These are phyloP conservation scores for Drosophila rhopaloa DNA, from an alignment of 1,140 invertebrate genomes.

Conservation along the genomic window DNA sequence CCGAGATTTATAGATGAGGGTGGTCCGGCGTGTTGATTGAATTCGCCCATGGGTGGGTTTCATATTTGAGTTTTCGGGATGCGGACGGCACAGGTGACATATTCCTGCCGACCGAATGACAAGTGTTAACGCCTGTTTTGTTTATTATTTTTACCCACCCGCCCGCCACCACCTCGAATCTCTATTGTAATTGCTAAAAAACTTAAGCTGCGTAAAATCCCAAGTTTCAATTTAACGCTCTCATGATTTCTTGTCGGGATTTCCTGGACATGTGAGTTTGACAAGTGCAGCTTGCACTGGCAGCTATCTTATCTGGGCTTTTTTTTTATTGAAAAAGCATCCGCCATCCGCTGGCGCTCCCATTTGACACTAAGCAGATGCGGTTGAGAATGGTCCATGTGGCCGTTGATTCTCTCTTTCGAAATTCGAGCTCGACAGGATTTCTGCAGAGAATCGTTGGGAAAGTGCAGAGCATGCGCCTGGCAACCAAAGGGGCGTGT, in stretches of 20 bases:
- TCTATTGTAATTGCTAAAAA: slow-evolving; percentile 77
- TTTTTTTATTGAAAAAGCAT: slow-evolving; percentile 33
- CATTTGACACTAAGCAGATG: slow-evolving; percentile 74
- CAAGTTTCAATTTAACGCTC: slow-evolving; percentile 81
- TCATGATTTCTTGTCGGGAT: slow-evolving; percentile 60
- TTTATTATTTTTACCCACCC: slow-evolving; percentile 16
- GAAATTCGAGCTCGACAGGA: slow-evolving; percentile 54
- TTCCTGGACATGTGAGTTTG: slow-evolving; percentile 33
- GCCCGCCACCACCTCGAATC: background rate
- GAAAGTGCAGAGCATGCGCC: slow-evolving; percentile 63
- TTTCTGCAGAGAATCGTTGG: slow-evolving; percentile 14
- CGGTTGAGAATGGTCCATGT: slow-evolving; percentile 27
- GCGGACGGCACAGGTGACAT: slow-evolving; percentile 67
- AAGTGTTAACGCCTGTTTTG: slow-evolving; percentile 76
- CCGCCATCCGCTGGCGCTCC: slow-evolving; percentile 55
- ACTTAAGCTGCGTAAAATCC: slow-evolving; percentile 80
- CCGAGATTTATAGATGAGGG: slow-evolving; percentile 57
- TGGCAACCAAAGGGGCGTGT: slow-evolving; percentile 39
- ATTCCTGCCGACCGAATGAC: slow-evolving; percentile 65
- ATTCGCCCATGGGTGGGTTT: slow-evolving; percentile 40
- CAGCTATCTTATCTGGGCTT: slow-evolving; percentile 69
- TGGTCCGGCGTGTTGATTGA: slow-evolving; percentile 61
- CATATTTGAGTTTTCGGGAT: background rate
- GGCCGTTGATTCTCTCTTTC: slow-evolving; percentile 18
- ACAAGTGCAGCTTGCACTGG: slow-evolving; percentile 59